phyloP scores from a whole-genome alignment of 2,113 vertebrate genomes.

The Pongo pygmaeus region DNA sequence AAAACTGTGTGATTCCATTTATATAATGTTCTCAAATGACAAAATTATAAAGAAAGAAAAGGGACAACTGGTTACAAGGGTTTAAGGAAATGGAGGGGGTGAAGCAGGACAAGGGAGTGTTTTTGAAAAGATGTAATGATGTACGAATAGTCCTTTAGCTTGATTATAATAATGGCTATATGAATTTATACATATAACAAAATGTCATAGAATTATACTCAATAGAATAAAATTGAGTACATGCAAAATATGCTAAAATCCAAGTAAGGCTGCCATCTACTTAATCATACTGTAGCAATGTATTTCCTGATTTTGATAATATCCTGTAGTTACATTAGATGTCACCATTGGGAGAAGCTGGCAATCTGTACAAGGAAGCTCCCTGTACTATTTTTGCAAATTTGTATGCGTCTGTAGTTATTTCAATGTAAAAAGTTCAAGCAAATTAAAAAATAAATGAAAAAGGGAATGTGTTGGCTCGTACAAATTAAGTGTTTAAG shows the following conservation, averaged over 20 bases:
- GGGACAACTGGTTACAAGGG: not conserved
- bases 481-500: not conserved
- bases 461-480: not conserved
- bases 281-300: not conserved
- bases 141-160: not conserved
- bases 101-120: not conserved
- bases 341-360: not conserved
- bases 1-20: not conserved
- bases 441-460: not conserved
- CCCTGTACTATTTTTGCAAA: not conserved
- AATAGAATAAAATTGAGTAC: not conserved
- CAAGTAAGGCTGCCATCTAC: not conserved
- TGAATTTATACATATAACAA: not conserved
- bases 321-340: not conserved
- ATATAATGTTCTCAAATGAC: not conserved
- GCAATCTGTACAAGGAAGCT: not conserved
- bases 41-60: not conserved
- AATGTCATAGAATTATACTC: not conserved
- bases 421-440: slow-evolving; percentile 10
- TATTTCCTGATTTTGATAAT: not conserved
- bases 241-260: not conserved
- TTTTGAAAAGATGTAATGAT: not conserved
- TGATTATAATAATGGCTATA: not conserved
- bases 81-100: not conserved
- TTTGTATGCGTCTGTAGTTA: not conserved